Evolutionary conservation across 2,888 invertebrate genomes (phyloP).

Genomic region (Sesia apiformis): DNA sequence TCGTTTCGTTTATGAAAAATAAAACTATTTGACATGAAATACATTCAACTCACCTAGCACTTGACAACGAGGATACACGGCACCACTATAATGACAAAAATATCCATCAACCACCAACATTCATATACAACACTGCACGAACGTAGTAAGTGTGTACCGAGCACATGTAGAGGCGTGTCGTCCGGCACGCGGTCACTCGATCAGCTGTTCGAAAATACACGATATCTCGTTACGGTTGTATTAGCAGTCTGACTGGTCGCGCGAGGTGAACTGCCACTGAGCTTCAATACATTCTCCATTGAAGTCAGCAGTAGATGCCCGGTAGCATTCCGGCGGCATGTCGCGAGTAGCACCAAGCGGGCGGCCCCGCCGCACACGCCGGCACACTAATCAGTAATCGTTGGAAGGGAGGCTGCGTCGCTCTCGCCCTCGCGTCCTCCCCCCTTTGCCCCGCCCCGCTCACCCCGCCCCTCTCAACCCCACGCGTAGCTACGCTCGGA

Average conservation of each 20-base stretch:
- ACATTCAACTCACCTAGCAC: conserved; percentile 4
- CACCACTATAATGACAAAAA: conserved; percentile 28
- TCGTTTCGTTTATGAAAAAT: no score
- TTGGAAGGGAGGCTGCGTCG: conserved; percentile 73
- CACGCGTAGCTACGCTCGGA: conserved; percentile 41
- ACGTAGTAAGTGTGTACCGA: conserved; percentile 49
- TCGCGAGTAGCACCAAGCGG: conserved; percentile 38
- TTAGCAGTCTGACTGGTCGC: not conserved
- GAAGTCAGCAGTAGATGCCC: not conserved
- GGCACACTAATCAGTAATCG: conserved; percentile 76
- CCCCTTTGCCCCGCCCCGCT: conserved; percentile 20
- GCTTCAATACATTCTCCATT: not conserved
- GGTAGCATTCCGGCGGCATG: conserved; percentile 33
- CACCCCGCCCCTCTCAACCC: conserved; percentile 26
- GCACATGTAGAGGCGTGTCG: conserved; percentile 54
- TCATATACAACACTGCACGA: conserved; percentile 48
- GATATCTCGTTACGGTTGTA: not conserved
- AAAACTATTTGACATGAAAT: no score
- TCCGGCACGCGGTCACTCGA: conserved; percentile 36
- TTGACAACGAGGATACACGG: conserved; percentile 17
- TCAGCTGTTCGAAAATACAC: conserved; percentile 20
- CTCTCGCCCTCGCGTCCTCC: conserved; percentile 26
- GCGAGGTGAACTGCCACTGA: not conserved
- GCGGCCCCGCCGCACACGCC: conserved; percentile 60
- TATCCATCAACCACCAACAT: conserved; percentile 51